A percentile compares a stretch with the other conserved stretches of the same genome.
Conservation (phyloP, 2,113 vertebrate genomes). For the Lichenostomus cassidix region DNA sequence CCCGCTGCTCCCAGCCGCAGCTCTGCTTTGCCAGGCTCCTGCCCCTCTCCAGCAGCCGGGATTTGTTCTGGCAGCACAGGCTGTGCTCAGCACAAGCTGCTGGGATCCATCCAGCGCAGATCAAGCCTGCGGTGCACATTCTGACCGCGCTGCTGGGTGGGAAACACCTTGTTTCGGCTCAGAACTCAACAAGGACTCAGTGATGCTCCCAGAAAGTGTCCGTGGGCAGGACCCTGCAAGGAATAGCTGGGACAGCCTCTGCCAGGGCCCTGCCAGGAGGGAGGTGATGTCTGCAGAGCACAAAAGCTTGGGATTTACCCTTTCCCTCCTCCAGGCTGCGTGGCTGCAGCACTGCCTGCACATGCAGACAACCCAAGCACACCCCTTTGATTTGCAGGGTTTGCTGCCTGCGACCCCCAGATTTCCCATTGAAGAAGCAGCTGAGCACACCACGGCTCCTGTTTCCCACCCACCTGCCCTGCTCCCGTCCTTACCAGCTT, state of each 20-base stretch:
- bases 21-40: neutral
- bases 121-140: neutral
- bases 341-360: neutral
- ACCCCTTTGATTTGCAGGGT: neutral
- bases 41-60: neutral
- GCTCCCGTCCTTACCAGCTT: constrained; percentile 82
- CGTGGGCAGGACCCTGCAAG: neutral
- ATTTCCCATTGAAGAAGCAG: neutral
- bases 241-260: neutral
- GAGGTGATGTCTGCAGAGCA: neutral
- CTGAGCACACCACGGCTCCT: neutral
- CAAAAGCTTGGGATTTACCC: neutral
- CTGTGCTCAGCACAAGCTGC: neutral
- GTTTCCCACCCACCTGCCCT: rapidly evolving
- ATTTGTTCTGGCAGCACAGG: neutral
- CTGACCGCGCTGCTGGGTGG: rapidly evolving
- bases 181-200: neutral
- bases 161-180: neutral
- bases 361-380: rapidly evolving
- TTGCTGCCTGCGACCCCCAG: neutral
- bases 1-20: too few species aligned
- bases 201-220: neutral
- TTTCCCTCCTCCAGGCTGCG: neutral
- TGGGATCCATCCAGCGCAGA: neutral
- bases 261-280: neutral